A percentile compares a stretch with the other conserved stretches of the same genome.
Conservation (phyloP, 1,140 invertebrate species). For the Listronotus bonariensis region DNA sequence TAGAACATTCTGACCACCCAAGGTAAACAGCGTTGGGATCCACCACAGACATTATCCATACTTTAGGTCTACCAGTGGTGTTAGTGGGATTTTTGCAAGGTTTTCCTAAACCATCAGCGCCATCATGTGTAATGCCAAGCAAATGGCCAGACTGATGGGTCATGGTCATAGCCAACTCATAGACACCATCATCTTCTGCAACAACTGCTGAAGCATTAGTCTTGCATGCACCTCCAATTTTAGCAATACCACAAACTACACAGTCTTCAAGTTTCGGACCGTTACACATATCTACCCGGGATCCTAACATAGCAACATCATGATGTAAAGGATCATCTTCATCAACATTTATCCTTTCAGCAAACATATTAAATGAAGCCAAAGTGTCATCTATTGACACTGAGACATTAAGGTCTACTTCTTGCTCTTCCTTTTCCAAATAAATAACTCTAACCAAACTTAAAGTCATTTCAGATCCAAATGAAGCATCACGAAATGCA, state of each 20-base stretch:
- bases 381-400: slow-evolving; percentile 11
- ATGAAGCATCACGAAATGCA: slow-evolving; percentile 12
- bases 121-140: slow-evolving; percentile 19
- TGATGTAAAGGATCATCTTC: slow-evolving; percentile 8
- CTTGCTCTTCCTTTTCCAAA: slow-evolving; percentile 9
- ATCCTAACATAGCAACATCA: slow-evolving; percentile 9
- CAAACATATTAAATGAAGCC: slow-evolving; percentile 12
- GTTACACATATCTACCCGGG: slow-evolving; percentile 15
- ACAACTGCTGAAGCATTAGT: slow-evolving; percentile 10
- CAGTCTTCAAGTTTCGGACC: slow-evolving; percentile 7
- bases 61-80: neutral
- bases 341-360: slow-evolving; percentile 10
- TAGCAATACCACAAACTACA: slow-evolving; percentile 8
- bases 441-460: slow-evolving; percentile 17
- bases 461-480: slow-evolving; percentile 14
- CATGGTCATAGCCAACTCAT: slow-evolving; percentile 13
- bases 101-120: slow-evolving; percentile 11
- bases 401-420: slow-evolving; percentile 13
- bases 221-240: slow-evolving; percentile 12
- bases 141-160: slow-evolving; percentile 12
- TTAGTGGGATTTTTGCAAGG: neutral
- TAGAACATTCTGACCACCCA: slow-evolving; percentile 17
- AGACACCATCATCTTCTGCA: slow-evolving; percentile 12
- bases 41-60: slow-evolving; percentile 15
- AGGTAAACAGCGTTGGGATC: neutral